Evolutionary conservation across 2,888 invertebrate species (phyloP), one percentile per base, ranked within the genome.

Genomic region (Yponomeuta evonymella): DNA sequence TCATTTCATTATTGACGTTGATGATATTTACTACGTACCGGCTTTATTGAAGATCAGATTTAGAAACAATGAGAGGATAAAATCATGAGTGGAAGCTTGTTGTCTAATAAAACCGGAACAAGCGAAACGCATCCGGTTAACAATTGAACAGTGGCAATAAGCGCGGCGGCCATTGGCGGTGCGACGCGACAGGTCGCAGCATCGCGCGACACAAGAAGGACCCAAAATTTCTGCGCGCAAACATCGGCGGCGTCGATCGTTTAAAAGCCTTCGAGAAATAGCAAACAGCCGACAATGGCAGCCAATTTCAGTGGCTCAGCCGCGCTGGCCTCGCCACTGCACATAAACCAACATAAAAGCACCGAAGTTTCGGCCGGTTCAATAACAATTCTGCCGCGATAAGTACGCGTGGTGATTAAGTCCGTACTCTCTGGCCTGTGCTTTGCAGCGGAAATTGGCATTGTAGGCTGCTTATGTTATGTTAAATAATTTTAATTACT

Each of bases 241-340:
- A 58, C 15, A 58, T 4, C 1, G 15, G 15, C 51, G 51, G 10
- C 2, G 36, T 5, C 51, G 51, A 58, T 58, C 51, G 51, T 58
- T 58, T 58, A 58, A 58, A 12, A 58, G 51, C 51, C 15, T 58
- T 58, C 51, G 51, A 58, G 51, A 58, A 58, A 58, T 58, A 58
- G 51, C 51, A 58, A 58, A 58, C 51, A 58, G 33, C 65, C 30
- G 33, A 65, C 65, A 65, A 65, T 30, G 30, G 65, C 65, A 65
- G 33, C 65, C 65, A 65, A 65, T 65, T 65, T 65, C 65, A 30
- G 30, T 12, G 65, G 29, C 63, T 29, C 63, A 63, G 43, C 9
- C 51, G 15, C 15, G 4, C 51, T 15, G 15, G 51, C 51, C 51
- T 15, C 51, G 15, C 15, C 51, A 15, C 51, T 58, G 51, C 51